These are phyloP conservation scores for Diorhabda sublineata DNA, from an alignment of 1,140 invertebrate genomes.

Conservation along the genomic window DNA sequence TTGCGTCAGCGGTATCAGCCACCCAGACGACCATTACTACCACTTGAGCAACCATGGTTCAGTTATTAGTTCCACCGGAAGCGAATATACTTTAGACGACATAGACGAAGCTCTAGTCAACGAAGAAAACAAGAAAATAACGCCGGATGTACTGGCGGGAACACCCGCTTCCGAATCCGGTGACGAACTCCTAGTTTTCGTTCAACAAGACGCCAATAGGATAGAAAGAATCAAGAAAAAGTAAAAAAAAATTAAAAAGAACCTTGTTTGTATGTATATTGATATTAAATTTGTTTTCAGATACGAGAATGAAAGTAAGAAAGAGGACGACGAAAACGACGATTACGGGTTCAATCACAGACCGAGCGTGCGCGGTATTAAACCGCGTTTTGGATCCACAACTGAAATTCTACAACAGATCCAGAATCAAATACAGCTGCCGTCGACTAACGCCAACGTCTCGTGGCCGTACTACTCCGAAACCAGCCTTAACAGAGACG, in stretches of 20 bases:
- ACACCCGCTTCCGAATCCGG: conserved; percentile 54
- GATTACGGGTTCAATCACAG: conserved; percentile 86
- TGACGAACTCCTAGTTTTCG: conserved; percentile 79
- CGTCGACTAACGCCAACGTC: conserved; percentile 45
- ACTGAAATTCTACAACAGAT: conserved; percentile 78
- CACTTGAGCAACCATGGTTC: conserved; percentile 49
- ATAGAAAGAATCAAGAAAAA: conserved; percentile 77
- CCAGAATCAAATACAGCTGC: conserved; percentile 60
- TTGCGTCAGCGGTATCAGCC: conserved; percentile 62
- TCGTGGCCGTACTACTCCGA: conserved; percentile 64
- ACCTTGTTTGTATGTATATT: too few relatives aligned
- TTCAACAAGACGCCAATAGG: conserved; percentile 73
- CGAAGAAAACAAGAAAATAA: conserved; percentile 50
- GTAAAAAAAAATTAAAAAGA: conserved; percentile 40
- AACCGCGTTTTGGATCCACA: conserved; percentile 69
- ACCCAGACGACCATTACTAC: conserved; percentile 64
- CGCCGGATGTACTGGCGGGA: conserved; percentile 73
- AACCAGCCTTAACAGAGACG: conserved; percentile 41
- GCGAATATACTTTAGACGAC: conserved; percentile 62
- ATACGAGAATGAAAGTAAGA: conserved; percentile 43
- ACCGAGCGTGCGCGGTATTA: conserved; percentile 75
- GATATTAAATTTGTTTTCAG: background rate
- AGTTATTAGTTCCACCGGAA: conserved; percentile 49
- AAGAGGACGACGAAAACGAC: conserved; percentile 76
- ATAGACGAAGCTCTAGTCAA: conserved; percentile 57